phyloP scores from a whole-genome alignment of 2,888 invertebrate genomes.

The Heliconius sara region DNA sequence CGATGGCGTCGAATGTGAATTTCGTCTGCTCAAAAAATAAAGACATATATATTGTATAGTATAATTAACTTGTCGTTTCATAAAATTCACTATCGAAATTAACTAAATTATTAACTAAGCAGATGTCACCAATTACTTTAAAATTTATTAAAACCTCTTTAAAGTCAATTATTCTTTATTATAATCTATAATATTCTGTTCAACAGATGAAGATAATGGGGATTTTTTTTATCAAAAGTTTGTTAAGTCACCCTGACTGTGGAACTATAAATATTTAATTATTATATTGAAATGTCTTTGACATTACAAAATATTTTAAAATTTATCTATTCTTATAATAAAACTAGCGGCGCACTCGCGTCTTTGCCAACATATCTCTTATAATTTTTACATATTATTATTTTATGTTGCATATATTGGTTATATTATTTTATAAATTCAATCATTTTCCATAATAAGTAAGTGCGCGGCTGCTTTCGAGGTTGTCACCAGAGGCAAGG shows the following conservation, averaged over 20 bases:
- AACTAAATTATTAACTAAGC: background rate
- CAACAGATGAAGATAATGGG: slow-evolving; percentile 29
- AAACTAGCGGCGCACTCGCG: no score
- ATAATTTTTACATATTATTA: no score
- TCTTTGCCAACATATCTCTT: no score
- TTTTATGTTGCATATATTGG: no score
- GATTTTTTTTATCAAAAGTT: slow-evolving; percentile 32
- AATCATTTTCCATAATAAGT: no score
- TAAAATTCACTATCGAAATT: background rate
- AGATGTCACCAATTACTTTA: background rate
- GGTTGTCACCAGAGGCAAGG: no score
- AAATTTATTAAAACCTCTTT: slow-evolving; percentile 20
- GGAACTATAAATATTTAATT: slow-evolving; percentile 28
- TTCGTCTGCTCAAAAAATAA: background rate
- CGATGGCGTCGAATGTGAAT: background rate
- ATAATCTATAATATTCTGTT: slow-evolving; percentile 31
- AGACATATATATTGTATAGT: background rate
- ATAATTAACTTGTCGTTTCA: background rate
- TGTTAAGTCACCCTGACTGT: slow-evolving; percentile 24
- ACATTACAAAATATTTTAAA: background rate
- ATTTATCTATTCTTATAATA: no score
- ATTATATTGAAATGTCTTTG: slow-evolving; percentile 16
- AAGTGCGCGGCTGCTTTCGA: no score
- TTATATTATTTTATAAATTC: no score
- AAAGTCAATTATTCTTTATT: slow-evolving; percentile 7